Percentiles rank a stretch among this genome's conserved stretches.
These are phyloP conservation scores for Planiliza haematocheilus DNA, from an alignment of 2,113 vertebrate species.

Conservation along the genomic window DNA sequence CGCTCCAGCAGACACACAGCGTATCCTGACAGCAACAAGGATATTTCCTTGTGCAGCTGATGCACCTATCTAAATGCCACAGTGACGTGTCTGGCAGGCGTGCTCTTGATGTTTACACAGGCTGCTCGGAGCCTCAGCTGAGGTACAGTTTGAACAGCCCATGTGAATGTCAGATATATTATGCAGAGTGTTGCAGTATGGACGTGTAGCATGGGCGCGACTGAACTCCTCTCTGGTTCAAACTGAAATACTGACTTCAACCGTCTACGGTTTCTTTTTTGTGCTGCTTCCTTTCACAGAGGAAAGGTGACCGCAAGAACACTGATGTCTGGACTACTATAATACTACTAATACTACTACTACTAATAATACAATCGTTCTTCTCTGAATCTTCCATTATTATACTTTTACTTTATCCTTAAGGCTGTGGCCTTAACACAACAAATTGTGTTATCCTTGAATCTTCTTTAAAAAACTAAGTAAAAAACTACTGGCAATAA, in stretches of 20 bases:
- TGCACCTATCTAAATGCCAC: conserved; percentile 7
- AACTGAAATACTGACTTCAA: no score
- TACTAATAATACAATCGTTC: no score
- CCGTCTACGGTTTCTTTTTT: background rate
- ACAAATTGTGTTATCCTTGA: no score
- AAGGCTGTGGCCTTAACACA: no score
- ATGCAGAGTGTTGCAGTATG: conserved; percentile 22
- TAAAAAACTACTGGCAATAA: no score
- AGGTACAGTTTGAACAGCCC: background rate
- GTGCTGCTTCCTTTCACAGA: background rate
- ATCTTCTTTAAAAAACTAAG: no score
- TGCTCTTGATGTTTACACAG: conserved; percentile 20
- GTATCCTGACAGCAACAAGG: conserved; percentile 10
- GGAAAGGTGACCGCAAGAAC: background rate
- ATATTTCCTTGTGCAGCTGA: conserved; percentile 8
- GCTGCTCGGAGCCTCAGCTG: background rate
- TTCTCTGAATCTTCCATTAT: no score
- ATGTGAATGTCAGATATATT: conserved; percentile 36
- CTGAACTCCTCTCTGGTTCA: no score
- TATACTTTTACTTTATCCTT: no score
- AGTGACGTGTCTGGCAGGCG: background rate
- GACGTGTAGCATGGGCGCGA: background rate
- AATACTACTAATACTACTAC: no score
- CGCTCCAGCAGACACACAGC: background rate
- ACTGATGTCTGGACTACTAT: no score